Base-by-base conservation (phyloP, 2,797 vertebrate species). In the Limosa lapponica region DNA sequence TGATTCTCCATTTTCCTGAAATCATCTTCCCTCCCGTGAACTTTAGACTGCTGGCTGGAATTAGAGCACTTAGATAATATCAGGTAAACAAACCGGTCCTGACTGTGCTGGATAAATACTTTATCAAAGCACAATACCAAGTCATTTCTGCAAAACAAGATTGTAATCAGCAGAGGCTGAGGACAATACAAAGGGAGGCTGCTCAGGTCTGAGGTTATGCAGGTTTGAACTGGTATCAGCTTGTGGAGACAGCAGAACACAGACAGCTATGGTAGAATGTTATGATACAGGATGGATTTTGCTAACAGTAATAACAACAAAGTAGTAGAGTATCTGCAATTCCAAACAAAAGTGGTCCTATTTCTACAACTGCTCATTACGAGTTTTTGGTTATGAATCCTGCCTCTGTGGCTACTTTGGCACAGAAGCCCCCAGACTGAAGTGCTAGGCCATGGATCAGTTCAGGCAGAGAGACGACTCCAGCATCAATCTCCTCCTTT, bases 121-220 rank as follows among this genome's bases (percentile, higher is more conserved):
- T 93, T 70, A 93, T 84, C 77, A 94, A 80, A 91, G 83, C 66
- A 95, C 69, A 94, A 87, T 59, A 91, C 64, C 41, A 82, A 96
- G 84, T 59, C 18, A 74, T 61, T 96, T 88, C 67, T 93, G 59
- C 7, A 20, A 83, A 91, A 91, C 59, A 77, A 82, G 87, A 90
- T 86, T 81, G 83, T 90, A 83, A 90, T 92, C 93, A 89, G 81
- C 30, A 67, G 59, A 89, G 66, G n/a, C 28, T 79, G 54, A 75
- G 73, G 82, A 93, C 71, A 78, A 70, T 24, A 78, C 57, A 80
- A 92, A 80, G 24, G 46, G 54, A 92, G 49, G 15, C 37, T 55
- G 73, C 66, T 81, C 78, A 61, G 48, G 52, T 74, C 48, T 2
- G 3, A 90, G 77, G 57, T 84, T 75, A 89, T 4, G 2, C 65